Conservation (phyloP, 2,113 vertebrate species). For the Lagopus muta region DNA sequence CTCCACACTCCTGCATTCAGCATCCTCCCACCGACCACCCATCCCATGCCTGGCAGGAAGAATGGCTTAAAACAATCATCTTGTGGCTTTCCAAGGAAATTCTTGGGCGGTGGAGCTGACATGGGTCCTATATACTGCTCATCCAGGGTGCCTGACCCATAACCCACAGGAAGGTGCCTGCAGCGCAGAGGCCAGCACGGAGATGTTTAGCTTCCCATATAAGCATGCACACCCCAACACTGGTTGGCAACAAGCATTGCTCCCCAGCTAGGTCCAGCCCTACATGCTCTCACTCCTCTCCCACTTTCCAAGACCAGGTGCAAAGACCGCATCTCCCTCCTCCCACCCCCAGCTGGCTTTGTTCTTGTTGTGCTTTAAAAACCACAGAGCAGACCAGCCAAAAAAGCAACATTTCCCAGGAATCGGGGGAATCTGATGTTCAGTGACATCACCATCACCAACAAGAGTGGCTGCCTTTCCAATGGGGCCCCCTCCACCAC, state of each 20-base stretch:
- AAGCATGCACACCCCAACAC: not conserved
- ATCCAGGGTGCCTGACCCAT: not conserved
- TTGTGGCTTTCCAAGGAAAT: not conserved
- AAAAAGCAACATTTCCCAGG: not conserved
- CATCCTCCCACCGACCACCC: not conserved
- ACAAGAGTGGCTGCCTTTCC: not conserved
- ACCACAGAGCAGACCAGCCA: not conserved
- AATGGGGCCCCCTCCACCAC: not conserved
- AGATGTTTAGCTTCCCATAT: not conserved
- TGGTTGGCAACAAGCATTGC: not conserved
- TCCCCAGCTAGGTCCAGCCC: not conserved
- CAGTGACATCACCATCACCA: not conserved
- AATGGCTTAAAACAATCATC: not conserved
- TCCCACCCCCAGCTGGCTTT: not conserved
- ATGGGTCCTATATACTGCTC: not conserved
- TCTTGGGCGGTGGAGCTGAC: not conserved
- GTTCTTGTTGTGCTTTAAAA: not conserved
- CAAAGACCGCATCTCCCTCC: not conserved
- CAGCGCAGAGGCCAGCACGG: not conserved
- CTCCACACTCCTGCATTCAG: rapidly evolving
- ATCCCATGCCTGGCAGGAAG: not conserved
- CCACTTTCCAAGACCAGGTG: not conserved
- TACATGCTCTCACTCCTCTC: not conserved
- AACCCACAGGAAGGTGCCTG: not conserved
- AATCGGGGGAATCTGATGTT: not conserved